Conservation (phyloP, 1,140 invertebrate species). For the Heliconius hewitsoni region DNA sequence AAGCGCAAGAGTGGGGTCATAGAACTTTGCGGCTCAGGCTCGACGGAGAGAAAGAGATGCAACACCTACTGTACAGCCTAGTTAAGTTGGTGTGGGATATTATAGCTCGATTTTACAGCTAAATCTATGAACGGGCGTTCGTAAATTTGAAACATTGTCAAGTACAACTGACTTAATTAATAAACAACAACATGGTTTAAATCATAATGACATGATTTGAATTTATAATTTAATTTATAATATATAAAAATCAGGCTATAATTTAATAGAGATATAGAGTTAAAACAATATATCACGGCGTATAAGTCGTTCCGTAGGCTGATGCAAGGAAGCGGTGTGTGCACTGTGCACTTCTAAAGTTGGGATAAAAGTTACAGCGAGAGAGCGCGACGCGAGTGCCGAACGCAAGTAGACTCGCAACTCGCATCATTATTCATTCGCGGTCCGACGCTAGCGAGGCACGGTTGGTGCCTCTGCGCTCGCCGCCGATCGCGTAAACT, state of each 20-base stretch:
- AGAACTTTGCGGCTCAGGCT: conserved; percentile 67
- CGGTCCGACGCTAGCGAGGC: conserved; percentile 66
- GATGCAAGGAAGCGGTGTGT: conserved; percentile 52
- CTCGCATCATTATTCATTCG: conserved; percentile 54
- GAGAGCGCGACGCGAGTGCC: conserved; percentile 24
- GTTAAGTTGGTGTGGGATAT: conserved; percentile 45
- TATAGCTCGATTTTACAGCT: conserved; percentile 36
- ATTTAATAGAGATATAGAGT: background rate
- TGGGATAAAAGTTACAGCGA: conserved; percentile 53
- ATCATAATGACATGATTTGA: background rate
- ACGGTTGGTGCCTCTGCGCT: conserved; percentile 64
- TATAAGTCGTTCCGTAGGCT: conserved; percentile 52
- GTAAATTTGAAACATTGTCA: background rate
- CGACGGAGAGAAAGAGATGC: conserved; percentile 53
- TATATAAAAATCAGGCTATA: background rate
- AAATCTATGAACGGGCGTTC: conserved; percentile 16
- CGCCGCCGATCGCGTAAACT: conserved; percentile 55
- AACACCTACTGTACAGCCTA: conserved; percentile 48
- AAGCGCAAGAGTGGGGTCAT: conserved; percentile 74
- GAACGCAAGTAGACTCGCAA: conserved; percentile 31
- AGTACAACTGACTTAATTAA: background rate
- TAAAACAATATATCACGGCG: conserved; percentile 19
- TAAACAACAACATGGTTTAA: background rate
- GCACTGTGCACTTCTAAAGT: conserved; percentile 56
- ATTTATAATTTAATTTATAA: no score